These are phyloP conservation scores for Parus major DNA, from an alignment of 2,113 vertebrate genomes.

Conservation along the genomic window DNA sequence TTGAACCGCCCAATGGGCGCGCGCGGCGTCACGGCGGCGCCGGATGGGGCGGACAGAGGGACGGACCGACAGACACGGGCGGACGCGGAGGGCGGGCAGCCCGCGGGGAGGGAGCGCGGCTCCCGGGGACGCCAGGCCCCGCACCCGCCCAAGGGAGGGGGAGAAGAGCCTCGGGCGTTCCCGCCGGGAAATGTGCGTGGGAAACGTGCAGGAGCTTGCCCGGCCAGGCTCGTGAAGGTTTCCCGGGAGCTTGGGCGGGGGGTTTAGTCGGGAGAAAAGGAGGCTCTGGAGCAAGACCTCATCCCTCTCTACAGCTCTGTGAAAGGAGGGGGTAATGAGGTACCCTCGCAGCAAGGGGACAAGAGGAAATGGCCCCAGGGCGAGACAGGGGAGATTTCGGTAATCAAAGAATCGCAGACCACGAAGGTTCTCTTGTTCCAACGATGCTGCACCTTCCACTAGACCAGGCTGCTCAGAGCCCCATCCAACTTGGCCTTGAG, in stretches of 20 bases:
- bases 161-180: not conserved
- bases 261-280: not conserved
- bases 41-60: not conserved
- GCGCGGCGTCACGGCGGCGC: not conserved
- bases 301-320: rapidly evolving
- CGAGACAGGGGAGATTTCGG: not conserved
- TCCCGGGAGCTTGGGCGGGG: not conserved
- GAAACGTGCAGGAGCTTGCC: not conserved
- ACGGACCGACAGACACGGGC: not conserved
- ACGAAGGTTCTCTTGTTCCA: not conserved
- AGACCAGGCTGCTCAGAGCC: not conserved
- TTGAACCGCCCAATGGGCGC: slow-evolving; percentile 90
- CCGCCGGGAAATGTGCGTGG: not conserved
- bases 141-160: not conserved
- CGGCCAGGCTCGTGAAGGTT: rapidly evolving
- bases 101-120: rapidly evolving
- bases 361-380: not conserved
- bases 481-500: rapidly evolving
- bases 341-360: not conserved
- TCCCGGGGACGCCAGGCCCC: rapidly evolving
- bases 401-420: too few relatives aligned
- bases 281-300: not conserved
- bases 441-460: not conserved
- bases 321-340: not conserved
- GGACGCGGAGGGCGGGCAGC: not conserved